Base-by-base conservation (phyloP, 2,113 vertebrate genomes). In the Percopsis transmontana region DNA sequence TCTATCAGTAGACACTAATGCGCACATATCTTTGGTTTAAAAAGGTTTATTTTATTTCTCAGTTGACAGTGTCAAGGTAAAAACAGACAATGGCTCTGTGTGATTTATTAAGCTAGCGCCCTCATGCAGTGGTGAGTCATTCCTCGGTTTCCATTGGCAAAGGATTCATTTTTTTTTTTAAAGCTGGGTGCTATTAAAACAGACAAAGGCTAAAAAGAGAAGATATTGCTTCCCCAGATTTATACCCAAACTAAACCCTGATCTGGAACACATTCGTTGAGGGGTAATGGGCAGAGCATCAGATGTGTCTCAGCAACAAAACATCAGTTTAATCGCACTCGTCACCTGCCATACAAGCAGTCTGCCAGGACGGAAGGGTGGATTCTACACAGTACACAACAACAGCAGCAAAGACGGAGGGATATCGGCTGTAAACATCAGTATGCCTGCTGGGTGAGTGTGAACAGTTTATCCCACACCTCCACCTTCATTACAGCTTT, bases 381-480 rank as follows among this genome's bases (percentile, higher is more conserved):
- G 24, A 60, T 68, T 71, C 57, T 67, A 61, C 58, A 41, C 20
- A 13, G 38, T 2, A 54, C 42, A 21, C 23, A 38, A 12, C 16
- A 62, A 21, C 23, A 38, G 7, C 16, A 62, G 38, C 16, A 65
- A 39, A 50, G 27, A 62, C 5, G 44, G 10, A n/a, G 16, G 39
- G 47, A 16, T 33, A 33, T 4, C 8, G 27, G 27, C 27, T 7
- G 8, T 33, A 6, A 33, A 33, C 8, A 33, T 33, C 77, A 84
- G 24, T 20, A 8, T 0, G 27, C 1, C 19, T 85, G 74, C 56
- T 91, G 76, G 58, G 53, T 2, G 27, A 53, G 54, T 66, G 70
- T 66, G 69, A 90, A 76, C 16, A 89, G n/a, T 70, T 87, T 89
- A 68, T 91, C 90, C 91, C 91, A 91, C 62, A 91, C 70, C 76